A percentile compares a stretch with the other conserved stretches of the same genome.
phyloP scores from a whole-genome alignment of 1,140 invertebrate genomes.

The Melanaphis sacchari region DNA sequence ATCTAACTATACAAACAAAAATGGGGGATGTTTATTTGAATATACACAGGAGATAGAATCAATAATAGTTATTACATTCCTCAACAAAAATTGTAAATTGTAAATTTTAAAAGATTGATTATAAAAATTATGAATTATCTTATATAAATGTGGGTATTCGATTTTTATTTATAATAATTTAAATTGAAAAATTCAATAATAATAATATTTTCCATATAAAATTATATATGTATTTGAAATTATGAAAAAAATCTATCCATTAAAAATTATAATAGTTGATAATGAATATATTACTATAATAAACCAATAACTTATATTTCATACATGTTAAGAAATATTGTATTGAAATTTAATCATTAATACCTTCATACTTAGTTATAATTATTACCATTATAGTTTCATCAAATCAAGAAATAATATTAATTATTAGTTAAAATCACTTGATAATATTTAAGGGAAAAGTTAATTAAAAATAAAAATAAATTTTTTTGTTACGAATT shows the following conservation, averaged over 20 bases:
- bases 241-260: not conserved
- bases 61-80: not conserved
- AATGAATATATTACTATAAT: not conserved
- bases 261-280: not conserved
- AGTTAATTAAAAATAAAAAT: too few relatives aligned
- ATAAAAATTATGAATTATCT: not conserved
- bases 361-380: too few relatives aligned
- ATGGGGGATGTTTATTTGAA: not conserved
- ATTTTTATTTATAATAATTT: not conserved
- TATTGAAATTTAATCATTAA: too few relatives aligned
- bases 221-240: not conserved
- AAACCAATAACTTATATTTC: too few relatives aligned
- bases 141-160: not conserved
- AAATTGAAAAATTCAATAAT: not conserved
- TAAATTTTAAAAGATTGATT: not conserved
- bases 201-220: not conserved
- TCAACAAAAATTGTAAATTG: not conserved
- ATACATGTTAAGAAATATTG: too few relatives aligned
- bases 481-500: too few relatives aligned
- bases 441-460: too few relatives aligned
- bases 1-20: not conserved
- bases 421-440: too few relatives aligned
- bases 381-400: too few relatives aligned
- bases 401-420: too few relatives aligned
- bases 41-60: slow-evolving; percentile 15